Conservation (phyloP, 2,113 vertebrate genomes). For the Myiopsitta monachus region DNA sequence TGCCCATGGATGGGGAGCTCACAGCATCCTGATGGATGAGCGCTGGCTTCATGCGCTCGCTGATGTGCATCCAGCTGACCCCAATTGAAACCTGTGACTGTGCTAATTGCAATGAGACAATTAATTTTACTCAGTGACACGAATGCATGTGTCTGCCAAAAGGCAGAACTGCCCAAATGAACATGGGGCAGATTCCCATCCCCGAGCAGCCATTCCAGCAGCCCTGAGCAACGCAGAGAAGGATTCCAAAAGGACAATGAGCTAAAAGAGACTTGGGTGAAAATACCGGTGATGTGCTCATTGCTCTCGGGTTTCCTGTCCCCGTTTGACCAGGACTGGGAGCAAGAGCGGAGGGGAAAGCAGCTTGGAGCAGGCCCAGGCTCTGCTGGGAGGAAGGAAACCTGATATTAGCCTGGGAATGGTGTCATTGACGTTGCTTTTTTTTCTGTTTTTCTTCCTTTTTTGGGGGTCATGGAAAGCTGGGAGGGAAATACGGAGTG, state of each 20-base stretch:
- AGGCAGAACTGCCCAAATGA: neutral
- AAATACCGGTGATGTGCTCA: neutral
- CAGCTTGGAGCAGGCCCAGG: conserved; percentile 51
- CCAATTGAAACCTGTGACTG: neutral
- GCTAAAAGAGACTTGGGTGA: neutral
- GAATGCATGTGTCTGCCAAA: neutral
- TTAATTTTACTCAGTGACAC: neutral
- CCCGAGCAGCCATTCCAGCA: neutral
- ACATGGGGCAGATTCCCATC: neutral
- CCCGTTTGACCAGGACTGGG: conserved; percentile 29
- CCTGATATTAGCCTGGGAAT: neutral
- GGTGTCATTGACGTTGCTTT: neutral
- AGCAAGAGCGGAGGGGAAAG: neutral
- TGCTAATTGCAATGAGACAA: neutral
- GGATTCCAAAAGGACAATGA: neutral
- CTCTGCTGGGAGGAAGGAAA: conserved; percentile 38
- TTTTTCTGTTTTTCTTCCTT: neutral
- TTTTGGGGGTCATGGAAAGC: neutral
- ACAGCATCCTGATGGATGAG: neutral
- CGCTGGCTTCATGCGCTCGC: accelerated
- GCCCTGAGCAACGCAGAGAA: neutral
- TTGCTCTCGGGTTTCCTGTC: conserved; percentile 46
- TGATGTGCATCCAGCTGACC: accelerated
- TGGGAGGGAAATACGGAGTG: accelerated
- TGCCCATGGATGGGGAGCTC: neutral